Percentiles rank a stretch among this genome's conserved stretches.
Conservation (phyloP, 2,797 vertebrate species). For the Diceros bicornis region DNA sequence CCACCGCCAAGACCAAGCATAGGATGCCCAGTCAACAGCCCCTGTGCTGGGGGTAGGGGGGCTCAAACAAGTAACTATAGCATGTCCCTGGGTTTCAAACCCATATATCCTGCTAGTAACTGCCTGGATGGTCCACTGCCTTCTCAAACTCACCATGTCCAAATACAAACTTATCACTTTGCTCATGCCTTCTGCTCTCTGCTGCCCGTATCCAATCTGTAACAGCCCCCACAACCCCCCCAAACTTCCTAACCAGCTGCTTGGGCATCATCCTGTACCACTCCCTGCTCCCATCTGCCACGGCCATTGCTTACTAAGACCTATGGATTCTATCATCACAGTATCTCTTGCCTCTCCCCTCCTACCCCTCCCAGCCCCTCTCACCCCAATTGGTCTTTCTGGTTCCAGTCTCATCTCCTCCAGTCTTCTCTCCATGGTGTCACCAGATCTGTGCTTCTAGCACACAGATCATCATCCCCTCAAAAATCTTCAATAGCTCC, state of each 20-base stretch:
- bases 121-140: neutral
- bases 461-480: neutral
- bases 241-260: neutral
- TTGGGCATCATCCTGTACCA: neutral
- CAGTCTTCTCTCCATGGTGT: neutral
- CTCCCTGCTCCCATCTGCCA: neutral
- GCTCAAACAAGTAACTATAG: neutral
- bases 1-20: too few species aligned
- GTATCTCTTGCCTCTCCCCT: too few species aligned
- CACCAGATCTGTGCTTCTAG: neutral
- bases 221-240: too few species aligned
- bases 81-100: neutral
- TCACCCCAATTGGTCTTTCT: neutral
- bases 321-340: neutral
- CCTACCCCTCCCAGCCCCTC: neutral
- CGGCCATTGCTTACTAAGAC: neutral
- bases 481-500: neutral
- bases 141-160: neutral
- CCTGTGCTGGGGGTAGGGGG: fast-evolving
- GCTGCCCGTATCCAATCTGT: fast-evolving
- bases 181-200: neutral
- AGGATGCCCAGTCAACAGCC: fast-evolving
- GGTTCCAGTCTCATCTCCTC: neutral
- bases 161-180: fast-evolving
- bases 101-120: neutral